Conservation (phyloP, 1,140 invertebrate species). For the Acromyrmex echinatior region DNA sequence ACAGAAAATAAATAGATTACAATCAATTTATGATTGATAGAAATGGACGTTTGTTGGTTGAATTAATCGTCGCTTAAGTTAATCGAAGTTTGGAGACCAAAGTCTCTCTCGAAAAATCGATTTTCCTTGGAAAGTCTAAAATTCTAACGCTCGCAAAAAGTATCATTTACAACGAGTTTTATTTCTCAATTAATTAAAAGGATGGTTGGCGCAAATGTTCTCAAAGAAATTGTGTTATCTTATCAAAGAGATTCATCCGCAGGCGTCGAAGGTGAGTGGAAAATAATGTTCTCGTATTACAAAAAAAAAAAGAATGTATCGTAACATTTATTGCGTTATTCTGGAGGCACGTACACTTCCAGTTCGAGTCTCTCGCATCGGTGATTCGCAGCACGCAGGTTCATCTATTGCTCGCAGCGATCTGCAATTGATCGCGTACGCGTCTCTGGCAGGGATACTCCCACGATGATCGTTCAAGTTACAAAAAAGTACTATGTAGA, state of each 20-base stretch:
- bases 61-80: neutral
- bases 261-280: neutral
- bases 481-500: neutral
- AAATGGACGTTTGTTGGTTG: neutral
- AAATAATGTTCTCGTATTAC: conserved; percentile 6
- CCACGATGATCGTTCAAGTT: neutral
- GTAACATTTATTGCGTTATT: conserved; percentile 38
- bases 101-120: neutral
- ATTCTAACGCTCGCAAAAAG: neutral
- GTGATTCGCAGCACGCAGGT: neutral
- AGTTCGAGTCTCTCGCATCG: neutral
- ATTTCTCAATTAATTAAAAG: neutral
- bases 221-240: neutral
- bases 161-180: neutral
- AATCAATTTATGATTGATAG: too few relatives aligned
- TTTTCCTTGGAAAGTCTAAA: neutral
- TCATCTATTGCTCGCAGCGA: conserved; percentile 4
- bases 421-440: conserved; percentile 14
- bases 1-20: too few relatives aligned
- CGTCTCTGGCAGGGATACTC: neutral
- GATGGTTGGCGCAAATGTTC: neutral
- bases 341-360: neutral
- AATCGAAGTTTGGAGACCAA: neutral
- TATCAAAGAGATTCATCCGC: neutral
- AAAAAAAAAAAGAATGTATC: conserved; percentile 20